Evolutionary conservation across 1,140 invertebrate species (phyloP), one percentile per base, ranked within the genome.

Genomic region (Saxidomus purpurata): DNA sequence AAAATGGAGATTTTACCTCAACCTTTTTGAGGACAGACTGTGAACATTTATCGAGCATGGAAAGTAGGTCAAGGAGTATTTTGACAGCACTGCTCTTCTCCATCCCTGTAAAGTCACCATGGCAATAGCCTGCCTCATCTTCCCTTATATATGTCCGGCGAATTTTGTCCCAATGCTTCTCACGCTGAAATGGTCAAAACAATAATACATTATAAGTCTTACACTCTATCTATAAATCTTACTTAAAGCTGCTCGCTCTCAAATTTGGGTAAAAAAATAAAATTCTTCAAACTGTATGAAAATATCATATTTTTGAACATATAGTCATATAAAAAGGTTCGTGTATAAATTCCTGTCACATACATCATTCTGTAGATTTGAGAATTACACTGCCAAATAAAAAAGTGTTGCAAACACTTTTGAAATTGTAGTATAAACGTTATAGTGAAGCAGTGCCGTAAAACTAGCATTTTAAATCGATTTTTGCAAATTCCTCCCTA

Each of bases 61-160:
- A 28, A 1, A 85, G 3, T n/a, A 85, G 71, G 43, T 76, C 67
- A 19, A 85, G 83, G 13, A 85, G 83, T 49, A 85, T 74, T 74
- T 85, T 84, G 22, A 84, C 82, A 34, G 71, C 83, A 40, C 67
- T 76, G 25, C 40, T 49, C 1, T 28, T 43, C 31, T 84, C 61
- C 2, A 13, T 22, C 0, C 76, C 83, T 28, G 67, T 74, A 28
- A 69, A 71, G 6, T 69, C 63, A 25, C 82, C 82, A 36, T 71
- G 17, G 38, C 63, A 67, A 49, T 85, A 74, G 11, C 67, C 83
- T 1, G 28, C 15, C 31, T 52, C 34, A 13, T 49, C 63, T 8
- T 71, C 19, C 40, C 49, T n/a, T 38, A 76, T 25, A 17, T 74
- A 76, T 19, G 25, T 22, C 22, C 43, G 47, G 11, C 83, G 38